Evolutionary conservation across 2,113 vertebrate species (phyloP).

Genomic region (Daubentonia madagascariensis): DNA sequence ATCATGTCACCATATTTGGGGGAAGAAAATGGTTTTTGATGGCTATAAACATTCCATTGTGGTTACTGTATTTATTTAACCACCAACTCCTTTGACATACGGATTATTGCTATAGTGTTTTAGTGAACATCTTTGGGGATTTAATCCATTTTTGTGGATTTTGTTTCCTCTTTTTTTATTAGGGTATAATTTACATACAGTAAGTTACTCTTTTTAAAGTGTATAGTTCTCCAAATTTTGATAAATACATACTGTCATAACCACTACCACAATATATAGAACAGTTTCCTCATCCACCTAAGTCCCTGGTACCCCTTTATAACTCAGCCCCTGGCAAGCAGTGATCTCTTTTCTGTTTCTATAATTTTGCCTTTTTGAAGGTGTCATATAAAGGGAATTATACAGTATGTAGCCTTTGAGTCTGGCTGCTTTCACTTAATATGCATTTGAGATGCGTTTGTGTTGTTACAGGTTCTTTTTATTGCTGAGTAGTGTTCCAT

Average conservation of each 20-base stretch:
- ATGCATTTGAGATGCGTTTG: background rate
- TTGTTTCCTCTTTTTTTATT: background rate
- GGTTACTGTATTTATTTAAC: background rate
- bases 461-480: background rate
- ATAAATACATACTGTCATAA: background rate
- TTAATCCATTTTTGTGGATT: background rate
- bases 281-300: background rate
- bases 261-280: background rate
- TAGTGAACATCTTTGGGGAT: background rate
- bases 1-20: background rate
- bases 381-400: background rate
- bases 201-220: background rate
- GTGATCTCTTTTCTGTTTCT: background rate
- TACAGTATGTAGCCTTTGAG: background rate
- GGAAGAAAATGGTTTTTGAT: background rate
- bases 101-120: background rate
- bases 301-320: background rate
- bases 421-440: background rate
- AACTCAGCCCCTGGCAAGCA: too few relatives aligned
- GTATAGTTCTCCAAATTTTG: background rate
- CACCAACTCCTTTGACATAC: accelerated
- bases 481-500: too few relatives aligned
- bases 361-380: background rate
- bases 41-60: accelerated
- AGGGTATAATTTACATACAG: background rate